Base-by-base conservation (phyloP, 1,140 invertebrate species). In the Protaetia brevitarsis region DNA sequence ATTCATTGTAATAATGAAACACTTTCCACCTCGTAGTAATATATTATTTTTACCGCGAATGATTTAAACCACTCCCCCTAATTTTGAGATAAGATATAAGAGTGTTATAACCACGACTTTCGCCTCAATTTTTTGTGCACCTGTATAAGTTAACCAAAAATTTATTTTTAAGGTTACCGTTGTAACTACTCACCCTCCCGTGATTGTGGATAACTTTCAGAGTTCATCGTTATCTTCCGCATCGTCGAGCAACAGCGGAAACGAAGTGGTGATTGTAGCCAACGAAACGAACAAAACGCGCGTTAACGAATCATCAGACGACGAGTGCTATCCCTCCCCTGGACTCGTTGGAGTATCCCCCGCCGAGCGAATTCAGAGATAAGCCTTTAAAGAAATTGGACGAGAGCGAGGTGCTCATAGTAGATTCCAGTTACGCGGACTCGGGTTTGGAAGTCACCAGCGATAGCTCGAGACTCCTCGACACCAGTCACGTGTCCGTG, bases 401-500 rank as follows among this genome's bases (percentile, higher is more conserved):
- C 76, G 91, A 92, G 75, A 93, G 90, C 69, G 91, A 93, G 76
- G 89, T 91, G 2, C 71, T 90, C 16, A 89, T 91, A 66, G 86
- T 90, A 6, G 90, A 88, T 74, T 86, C 88, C 0, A 86, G 85
- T 56, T 85, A 83, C 57, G 82, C 81, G 29, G 83, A 84, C 71
- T 84, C 83, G 0, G 83, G 84, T n/a, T 80, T 86, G 71, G 85
- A 85, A 64, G 78, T 76, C n/a, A 79, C 74, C 19, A 73, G 73
- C 26, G 73, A 76, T 65, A 67, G 65, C 63, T 78, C 75, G 0
- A 65, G 73, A n/a, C 67, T 79, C 6, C 67, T 70, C 69, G 92
- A 89, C 66, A 92, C 89, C 66, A 94, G 90, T 78, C 92, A 95
- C 76, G 91, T 95, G 27, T 95, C 92, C 1, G 93, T 95, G 27